Conservation (phyloP, 2,888 invertebrate species). For the Oeneis ivallda region DNA sequence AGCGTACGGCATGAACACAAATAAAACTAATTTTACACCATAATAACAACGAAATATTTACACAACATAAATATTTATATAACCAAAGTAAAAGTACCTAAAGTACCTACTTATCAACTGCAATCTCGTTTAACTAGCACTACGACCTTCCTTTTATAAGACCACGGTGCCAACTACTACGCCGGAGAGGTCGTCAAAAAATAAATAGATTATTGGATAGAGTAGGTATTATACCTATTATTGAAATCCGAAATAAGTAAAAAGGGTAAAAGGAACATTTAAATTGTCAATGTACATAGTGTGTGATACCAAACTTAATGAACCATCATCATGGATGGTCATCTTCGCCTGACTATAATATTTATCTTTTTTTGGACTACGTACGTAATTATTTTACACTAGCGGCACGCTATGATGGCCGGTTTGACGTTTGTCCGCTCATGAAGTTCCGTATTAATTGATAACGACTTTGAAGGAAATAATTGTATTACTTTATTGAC, state of each 20-base stretch:
- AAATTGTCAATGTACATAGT: not conserved
- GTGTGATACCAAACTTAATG: not conserved
- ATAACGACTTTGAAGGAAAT: too few species aligned
- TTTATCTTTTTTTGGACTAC: slow-evolving; percentile 17
- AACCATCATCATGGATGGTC: not conserved
- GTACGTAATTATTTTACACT: slow-evolving; percentile 37
- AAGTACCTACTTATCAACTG: too few species aligned
- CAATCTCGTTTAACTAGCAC: too few species aligned
- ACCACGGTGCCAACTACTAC: too few species aligned
- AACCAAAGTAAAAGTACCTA: not conserved
- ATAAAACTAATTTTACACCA: slow-evolving; percentile 30
- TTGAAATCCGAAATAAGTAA: not conserved
- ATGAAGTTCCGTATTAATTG: too few species aligned
- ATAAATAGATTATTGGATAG: not conserved
- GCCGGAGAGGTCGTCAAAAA: too few species aligned
- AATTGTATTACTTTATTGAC: too few species aligned
- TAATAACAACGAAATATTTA: slow-evolving; percentile 20
- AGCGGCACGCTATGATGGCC: too few species aligned
- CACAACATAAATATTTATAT: slow-evolving; percentile 9
- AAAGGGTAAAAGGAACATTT: too few species aligned
- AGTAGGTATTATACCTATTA: not conserved
- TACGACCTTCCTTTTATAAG: too few species aligned
- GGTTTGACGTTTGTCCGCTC: too few species aligned
- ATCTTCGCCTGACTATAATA: not conserved
- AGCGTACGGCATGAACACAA: slow-evolving; percentile 22